phyloP scores from a whole-genome alignment of 2,888 invertebrate species.

The Troides oblongomaculatus region DNA sequence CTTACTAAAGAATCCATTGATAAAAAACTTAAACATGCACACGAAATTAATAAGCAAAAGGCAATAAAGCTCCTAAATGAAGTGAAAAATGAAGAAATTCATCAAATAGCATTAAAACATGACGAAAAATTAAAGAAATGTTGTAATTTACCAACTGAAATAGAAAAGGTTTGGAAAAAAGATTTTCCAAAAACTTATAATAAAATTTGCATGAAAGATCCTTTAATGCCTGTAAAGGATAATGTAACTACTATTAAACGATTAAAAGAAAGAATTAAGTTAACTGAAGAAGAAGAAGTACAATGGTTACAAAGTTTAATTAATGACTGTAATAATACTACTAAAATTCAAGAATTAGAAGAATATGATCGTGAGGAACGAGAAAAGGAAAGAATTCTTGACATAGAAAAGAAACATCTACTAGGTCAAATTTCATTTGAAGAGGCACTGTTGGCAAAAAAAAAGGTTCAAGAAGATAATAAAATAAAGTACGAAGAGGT shows the following conservation, averaged over 20 bases:
- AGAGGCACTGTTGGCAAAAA: conserved; percentile 80
- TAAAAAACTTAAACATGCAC: conserved; percentile 52
- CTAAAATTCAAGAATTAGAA: conserved; percentile 64
- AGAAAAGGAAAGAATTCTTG: conserved; percentile 71
- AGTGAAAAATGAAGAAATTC: conserved; percentile 52
- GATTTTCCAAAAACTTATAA: conserved; percentile 41
- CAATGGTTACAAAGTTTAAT: conserved; percentile 74
- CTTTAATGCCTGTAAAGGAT: conserved; percentile 55
- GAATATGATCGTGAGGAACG: conserved; percentile 66
- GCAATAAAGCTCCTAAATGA: conserved; percentile 53
- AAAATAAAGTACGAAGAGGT: conserved; percentile 74
- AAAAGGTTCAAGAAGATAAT: conserved; percentile 67
- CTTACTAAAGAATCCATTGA: conserved; percentile 63
- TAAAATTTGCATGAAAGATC: neutral
- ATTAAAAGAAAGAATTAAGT: conserved; percentile 71
- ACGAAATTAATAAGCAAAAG: conserved; percentile 62
- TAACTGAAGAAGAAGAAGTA: conserved; percentile 70
- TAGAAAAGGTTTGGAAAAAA: conserved; percentile 42
- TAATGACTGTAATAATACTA: conserved; percentile 64
- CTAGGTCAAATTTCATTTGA: conserved; percentile 79
- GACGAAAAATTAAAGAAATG: conserved; percentile 48
- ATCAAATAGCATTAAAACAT: conserved; percentile 55
- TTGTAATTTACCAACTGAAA: conserved; percentile 48
- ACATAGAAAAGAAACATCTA: conserved; percentile 81
- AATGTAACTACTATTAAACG: conserved; percentile 75